Percentiles rank a stretch among this genome's conserved stretches.
Conservation (phyloP, 2,113 vertebrate genomes). For the Anhinga anhinga region DNA sequence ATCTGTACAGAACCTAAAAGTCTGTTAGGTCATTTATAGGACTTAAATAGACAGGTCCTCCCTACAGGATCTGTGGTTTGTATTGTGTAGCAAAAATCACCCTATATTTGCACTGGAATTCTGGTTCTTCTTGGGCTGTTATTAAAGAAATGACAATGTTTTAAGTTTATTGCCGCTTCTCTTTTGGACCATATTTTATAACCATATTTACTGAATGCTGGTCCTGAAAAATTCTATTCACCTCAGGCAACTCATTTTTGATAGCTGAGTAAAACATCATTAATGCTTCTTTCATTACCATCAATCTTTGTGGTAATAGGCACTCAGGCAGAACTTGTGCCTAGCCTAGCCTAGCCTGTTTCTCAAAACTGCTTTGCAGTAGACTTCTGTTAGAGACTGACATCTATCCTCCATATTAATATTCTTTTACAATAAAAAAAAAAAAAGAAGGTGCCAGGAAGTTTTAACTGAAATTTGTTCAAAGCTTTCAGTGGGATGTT, state of each 20-base stretch:
- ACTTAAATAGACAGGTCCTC: not conserved
- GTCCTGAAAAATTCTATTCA: slow-evolving; percentile 51
- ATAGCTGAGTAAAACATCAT: slow-evolving; percentile 50
- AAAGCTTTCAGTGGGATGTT: not conserved
- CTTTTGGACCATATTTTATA: slow-evolving; percentile 46
- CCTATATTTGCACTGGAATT: not conserved
- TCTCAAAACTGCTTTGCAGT: not conserved
- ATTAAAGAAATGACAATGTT: slow-evolving; percentile 44
- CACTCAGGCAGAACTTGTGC: slow-evolving; percentile 13
- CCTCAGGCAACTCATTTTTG: slow-evolving; percentile 56
- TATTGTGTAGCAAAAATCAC: slow-evolving; percentile 8
- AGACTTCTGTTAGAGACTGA: not conserved
- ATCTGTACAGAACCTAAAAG: slow-evolving; percentile 4
- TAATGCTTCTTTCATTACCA: slow-evolving; percentile 54
- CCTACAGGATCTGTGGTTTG: not conserved
- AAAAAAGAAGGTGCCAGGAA: not conserved
- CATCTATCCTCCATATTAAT: not conserved
- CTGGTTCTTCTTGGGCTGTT: slow-evolving; percentile 1
- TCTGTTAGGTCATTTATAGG: not conserved
- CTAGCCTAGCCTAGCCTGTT: not conserved
- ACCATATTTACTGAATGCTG: slow-evolving; percentile 33
- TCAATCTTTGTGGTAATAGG: slow-evolving; percentile 39
- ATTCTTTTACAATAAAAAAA: not conserved
- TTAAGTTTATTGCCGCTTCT: slow-evolving; percentile 21
- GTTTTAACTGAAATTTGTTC: not conserved